Conservation (phyloP, 2,888 invertebrate species). For the Ferdinandea cuprea region DNA sequence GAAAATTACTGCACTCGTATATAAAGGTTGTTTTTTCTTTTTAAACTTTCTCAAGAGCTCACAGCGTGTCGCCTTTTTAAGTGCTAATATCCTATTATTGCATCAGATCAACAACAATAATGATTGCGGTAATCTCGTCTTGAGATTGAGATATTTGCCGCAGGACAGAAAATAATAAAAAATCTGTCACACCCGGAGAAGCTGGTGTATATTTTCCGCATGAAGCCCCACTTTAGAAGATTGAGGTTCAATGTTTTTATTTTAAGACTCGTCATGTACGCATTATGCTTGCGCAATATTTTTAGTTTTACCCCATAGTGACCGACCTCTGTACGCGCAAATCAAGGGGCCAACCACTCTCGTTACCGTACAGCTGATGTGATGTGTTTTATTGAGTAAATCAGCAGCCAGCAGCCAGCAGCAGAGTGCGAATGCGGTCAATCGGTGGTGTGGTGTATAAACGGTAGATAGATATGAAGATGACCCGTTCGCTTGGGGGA, state of each 20-base stretch:
- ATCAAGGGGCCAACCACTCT: conserved; percentile 7
- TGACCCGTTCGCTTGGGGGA: conserved; percentile 45
- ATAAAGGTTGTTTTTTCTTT: too few relatives aligned
- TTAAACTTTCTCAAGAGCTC: not conserved
- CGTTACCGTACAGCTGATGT: conserved; percentile 35
- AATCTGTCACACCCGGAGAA: not conserved
- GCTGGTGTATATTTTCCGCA: conserved; percentile 20
- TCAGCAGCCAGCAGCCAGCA: not conserved
- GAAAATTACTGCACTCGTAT: not conserved
- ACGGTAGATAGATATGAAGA: conserved; percentile 20
- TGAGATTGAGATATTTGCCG: conserved; percentile 23
- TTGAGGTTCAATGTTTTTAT: conserved; percentile 38
- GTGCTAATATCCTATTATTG: conserved; percentile 40
- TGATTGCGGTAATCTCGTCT: conserved; percentile 14
- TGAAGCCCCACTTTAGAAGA: conserved; percentile 3
- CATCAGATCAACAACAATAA: conserved; percentile 25
- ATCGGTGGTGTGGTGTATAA: conserved; percentile 22
- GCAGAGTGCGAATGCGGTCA: conserved; percentile 36
- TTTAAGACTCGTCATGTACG: conserved; percentile 34
- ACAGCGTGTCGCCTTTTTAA: conserved; percentile 9
- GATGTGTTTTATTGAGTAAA: conserved; percentile 20
- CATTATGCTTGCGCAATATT: conserved; percentile 10
- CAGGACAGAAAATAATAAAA: not conserved
- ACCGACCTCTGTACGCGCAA: conserved; percentile 29
- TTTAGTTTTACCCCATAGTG: not conserved